phyloP scores from a whole-genome alignment of 2,797 vertebrate genomes.

The Eremophila alpestris region DNA sequence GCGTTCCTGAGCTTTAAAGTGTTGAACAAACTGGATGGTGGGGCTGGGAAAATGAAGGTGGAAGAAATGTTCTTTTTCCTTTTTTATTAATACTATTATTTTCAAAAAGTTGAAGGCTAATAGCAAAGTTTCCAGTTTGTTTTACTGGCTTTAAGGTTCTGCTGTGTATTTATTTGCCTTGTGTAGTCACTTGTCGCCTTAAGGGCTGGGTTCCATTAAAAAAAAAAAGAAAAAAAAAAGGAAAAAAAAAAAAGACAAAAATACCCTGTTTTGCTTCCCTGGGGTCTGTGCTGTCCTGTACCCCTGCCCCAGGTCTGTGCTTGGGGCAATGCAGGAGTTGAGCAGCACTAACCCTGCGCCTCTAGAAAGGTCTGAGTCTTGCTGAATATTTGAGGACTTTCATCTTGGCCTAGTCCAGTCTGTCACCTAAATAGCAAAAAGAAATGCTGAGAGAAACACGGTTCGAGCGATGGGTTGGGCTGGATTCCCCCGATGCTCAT shows the following conservation, averaged over 20 bases:
- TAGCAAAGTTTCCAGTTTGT: slow-evolving; percentile 76
- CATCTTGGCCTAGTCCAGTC: not conserved
- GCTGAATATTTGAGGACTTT: not conserved
- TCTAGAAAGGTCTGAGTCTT: not conserved
- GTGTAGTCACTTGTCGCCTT: slow-evolving; percentile 81
- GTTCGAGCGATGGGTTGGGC: not conserved
- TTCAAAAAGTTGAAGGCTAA: slow-evolving; percentile 38
- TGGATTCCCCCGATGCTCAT: not conserved
- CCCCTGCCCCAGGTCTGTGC: not conserved
- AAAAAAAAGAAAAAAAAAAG: not conserved
- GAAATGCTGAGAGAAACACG: not conserved
- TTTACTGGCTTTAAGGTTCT: slow-evolving; percentile 80
- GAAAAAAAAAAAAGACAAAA: not conserved
- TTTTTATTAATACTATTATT: not conserved
- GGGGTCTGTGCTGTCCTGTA: slow-evolving; percentile 49
- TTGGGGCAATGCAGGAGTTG: slow-evolving; percentile 7
- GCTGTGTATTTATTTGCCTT: slow-evolving; percentile 80
- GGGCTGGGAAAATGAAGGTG: slow-evolving; percentile 61
- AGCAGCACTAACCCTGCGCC: slow-evolving; percentile 17
- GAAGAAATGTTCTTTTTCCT: slow-evolving; percentile 24
- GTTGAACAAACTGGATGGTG: slow-evolving; percentile 78
- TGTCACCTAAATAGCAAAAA: not conserved
- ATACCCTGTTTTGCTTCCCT: slow-evolving; percentile 59
- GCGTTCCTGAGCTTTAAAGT: slow-evolving; percentile 78
- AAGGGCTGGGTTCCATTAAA: slow-evolving; percentile 72